Conservation (phyloP, 1,140 invertebrate genomes). For the Diabrotica virgifera region DNA sequence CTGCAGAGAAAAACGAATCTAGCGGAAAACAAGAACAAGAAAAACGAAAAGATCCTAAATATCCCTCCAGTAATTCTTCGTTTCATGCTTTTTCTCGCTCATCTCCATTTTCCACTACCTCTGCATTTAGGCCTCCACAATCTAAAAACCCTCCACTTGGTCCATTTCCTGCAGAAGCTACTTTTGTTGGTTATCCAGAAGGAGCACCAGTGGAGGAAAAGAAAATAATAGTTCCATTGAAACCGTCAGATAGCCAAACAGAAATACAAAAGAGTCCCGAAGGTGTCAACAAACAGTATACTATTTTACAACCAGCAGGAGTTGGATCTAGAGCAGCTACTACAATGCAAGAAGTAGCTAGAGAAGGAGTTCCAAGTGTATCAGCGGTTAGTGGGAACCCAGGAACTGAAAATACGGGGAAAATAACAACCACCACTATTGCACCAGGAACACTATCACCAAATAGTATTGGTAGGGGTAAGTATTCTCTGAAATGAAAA, state of each 20-base stretch:
- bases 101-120: conserved; percentile 57
- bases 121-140: conserved; percentile 71
- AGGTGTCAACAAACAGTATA: conserved; percentile 64
- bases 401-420: conserved; percentile 26
- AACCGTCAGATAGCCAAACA: conserved; percentile 28
- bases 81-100: conserved; percentile 50
- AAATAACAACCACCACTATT: conserved; percentile 43
- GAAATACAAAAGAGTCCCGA: conserved; percentile 51
- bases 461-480: conserved; percentile 71
- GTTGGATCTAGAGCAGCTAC: conserved; percentile 72
- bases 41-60: conserved; percentile 48
- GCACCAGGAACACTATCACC: conserved; percentile 61
- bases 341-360: conserved; percentile 70
- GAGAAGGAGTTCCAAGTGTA: conserved; percentile 63
- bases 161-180: conserved; percentile 61
- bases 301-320: conserved; percentile 76
- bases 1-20: conserved; percentile 46
- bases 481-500: conserved; percentile 42
- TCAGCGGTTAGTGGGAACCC: conserved; percentile 49
- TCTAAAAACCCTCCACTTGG: conserved; percentile 50
- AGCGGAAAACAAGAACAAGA: conserved; percentile 45
- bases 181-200: conserved; percentile 61
- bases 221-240: conserved; percentile 33
- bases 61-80: conserved; percentile 46
- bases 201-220: conserved; percentile 49